Conservation (phyloP, 2,888 invertebrate genomes). For the Philopedon plagiatum region DNA sequence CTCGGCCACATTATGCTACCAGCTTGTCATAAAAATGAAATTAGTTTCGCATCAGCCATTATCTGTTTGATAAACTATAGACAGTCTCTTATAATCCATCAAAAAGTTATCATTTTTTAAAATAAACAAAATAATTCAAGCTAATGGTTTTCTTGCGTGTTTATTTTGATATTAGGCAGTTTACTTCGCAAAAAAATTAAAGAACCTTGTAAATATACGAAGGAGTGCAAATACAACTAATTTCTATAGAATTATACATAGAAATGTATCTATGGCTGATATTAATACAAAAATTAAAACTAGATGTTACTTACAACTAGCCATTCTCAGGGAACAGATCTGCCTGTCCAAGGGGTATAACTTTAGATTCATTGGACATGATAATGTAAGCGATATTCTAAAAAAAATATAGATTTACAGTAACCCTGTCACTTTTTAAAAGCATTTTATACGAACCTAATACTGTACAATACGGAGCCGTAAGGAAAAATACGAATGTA, state of each 20-base stretch:
- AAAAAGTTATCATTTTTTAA: background rate
- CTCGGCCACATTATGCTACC: background rate
- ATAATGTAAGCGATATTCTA: constrained; percentile 94
- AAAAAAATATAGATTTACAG: constrained; percentile 55
- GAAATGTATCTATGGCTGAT: no score
- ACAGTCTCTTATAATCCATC: background rate
- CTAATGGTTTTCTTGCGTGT: background rate
- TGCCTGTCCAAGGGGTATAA: constrained; percentile 97
- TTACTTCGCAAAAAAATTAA: background rate
- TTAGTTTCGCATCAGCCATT: background rate
- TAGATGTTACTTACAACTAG: constrained; percentile 90
- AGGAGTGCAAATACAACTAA: background rate
- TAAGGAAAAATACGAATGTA: constrained; percentile 97
- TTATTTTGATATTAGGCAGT: background rate
- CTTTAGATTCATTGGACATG: constrained; percentile 98
- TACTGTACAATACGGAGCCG: constrained; percentile 96
- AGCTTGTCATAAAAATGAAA: background rate
- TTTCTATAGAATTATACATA: no score
- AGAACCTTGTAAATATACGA: background rate
- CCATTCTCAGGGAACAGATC: constrained; percentile 94
- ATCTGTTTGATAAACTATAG: background rate
- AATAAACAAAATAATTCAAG: background rate
- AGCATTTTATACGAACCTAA: constrained; percentile 72
- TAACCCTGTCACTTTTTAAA: background rate
- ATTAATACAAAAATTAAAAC: no score